phyloP scores from a whole-genome alignment of 2,113 vertebrate genomes.

The Campylomormyrus numenius region DNA sequence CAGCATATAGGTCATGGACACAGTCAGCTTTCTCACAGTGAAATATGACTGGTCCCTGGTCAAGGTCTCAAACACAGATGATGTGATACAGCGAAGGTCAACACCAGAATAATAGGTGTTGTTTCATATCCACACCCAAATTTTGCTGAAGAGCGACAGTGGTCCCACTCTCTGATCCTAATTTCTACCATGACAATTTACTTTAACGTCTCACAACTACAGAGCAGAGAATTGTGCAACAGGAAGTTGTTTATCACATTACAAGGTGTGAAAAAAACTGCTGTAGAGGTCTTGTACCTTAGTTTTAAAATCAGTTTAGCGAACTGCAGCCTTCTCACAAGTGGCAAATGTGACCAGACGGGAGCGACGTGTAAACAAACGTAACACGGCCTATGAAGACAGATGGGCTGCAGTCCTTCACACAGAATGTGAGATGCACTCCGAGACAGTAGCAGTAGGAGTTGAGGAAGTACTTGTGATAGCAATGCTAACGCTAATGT shows the following conservation, averaged over 20 bases:
- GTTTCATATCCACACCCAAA: neutral
- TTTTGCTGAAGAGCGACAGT: neutral
- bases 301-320: neutral
- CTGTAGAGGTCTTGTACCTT: neutral
- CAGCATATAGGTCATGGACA: neutral
- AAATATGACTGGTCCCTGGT: neutral
- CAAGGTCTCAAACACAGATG: neutral
- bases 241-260: neutral
- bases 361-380: conserved; percentile 34
- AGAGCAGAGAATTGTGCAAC: neutral
- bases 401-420: conserved; percentile 42
- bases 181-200: neutral
- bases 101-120: neutral
- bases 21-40: neutral
- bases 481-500: neutral
- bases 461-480: neutral
- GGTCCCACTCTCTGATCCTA: neutral
- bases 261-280: neutral
- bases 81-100: neutral
- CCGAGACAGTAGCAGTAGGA: neutral
- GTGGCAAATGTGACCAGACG: conserved; percentile 8
- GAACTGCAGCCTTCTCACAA: neutral
- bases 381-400: conserved; percentile 34
- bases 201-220: neutral
- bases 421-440: conserved; percentile 16